Percentiles rank a stretch among this genome's conserved stretches.
These are phyloP conservation scores for Mongoloraphidia duomilia DNA, from an alignment of 2,888 invertebrate species.

Conservation along the genomic window DNA sequence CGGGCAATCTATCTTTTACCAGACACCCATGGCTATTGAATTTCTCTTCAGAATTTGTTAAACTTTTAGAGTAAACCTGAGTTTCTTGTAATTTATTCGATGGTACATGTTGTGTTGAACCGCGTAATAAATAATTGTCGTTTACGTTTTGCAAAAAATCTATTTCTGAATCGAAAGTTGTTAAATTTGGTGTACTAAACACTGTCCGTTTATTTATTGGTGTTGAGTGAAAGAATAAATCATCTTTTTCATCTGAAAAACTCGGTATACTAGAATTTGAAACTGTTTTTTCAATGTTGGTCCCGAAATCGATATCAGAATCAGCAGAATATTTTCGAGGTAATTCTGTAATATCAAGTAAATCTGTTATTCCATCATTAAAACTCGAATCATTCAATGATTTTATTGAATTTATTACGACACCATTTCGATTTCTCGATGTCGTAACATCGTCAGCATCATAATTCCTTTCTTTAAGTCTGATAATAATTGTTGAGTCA, in stretches of 20 bases:
- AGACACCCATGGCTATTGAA: conserved; percentile 10
- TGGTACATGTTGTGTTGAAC: conserved; percentile 45
- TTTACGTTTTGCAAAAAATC: conserved; percentile 13
- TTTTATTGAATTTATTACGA: too few relatives aligned
- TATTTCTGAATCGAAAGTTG: conserved; percentile 22
- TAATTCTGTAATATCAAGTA: background rate
- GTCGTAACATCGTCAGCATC: too few relatives aligned
- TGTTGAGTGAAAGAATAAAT: conserved; percentile 20
- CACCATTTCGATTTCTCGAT: too few relatives aligned
- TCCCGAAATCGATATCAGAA: conserved; percentile 24
- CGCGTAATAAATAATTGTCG: conserved; percentile 33
- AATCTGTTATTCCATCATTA: conserved; percentile 3
- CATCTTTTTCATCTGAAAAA: conserved; percentile 15
- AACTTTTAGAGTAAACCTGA: conserved; percentile 27
- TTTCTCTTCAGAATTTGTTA: conserved; percentile 25
- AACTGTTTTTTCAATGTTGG: conserved; percentile 26
- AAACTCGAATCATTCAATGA: background rate
- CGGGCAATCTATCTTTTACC: conserved; percentile 8
- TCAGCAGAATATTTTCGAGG: conserved; percentile 1
- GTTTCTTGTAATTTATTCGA: conserved; percentile 32
- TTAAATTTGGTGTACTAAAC: conserved; percentile 47
- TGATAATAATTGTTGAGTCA: background rate
- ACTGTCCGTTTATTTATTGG: conserved; percentile 22
- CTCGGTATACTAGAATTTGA: conserved; percentile 27
- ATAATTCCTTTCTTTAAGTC: background rate